Conservation (phyloP, 2,113 vertebrate species). For the Coracopsis vasa region DNA sequence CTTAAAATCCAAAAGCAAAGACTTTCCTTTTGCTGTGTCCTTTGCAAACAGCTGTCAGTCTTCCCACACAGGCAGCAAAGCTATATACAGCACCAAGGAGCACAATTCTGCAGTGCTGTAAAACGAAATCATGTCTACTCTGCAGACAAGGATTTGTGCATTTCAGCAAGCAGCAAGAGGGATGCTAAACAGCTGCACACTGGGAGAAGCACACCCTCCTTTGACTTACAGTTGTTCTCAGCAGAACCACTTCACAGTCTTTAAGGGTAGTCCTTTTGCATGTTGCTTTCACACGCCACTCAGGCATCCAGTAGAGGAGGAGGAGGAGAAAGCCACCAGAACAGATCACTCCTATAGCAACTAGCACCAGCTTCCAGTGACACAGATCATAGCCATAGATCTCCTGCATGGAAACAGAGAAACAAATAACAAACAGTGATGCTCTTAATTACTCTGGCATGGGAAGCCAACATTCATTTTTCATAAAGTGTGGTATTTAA, state of each 20-base stretch:
- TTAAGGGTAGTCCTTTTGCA: slow-evolving; percentile 81
- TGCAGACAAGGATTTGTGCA: neutral
- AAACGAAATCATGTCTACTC: accelerated
- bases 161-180: neutral
- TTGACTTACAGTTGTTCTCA: slow-evolving; percentile 87
- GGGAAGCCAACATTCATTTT: neutral
- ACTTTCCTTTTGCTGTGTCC: neutral
- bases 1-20: neutral
- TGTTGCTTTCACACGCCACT: slow-evolving; percentile 94
- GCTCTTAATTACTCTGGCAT: neutral
- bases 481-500: neutral
- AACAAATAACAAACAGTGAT: neutral
- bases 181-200: neutral
- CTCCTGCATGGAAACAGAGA: slow-evolving; percentile 75
- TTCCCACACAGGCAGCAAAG: neutral
- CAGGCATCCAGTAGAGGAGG: slow-evolving; percentile 97
- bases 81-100: neutral
- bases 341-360: slow-evolving; percentile 85
- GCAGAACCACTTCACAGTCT: slow-evolving; percentile 89
- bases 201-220: neutral
- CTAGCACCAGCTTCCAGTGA: slow-evolving; percentile 89
- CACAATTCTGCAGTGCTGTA: neutral
- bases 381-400: slow-evolving; percentile 88
- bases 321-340: slow-evolving; percentile 95
- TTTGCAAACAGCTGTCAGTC: neutral